Evolutionary conservation across 2,888 invertebrate genomes (phyloP).

Genomic region (Leptogaster cylindrica): DNA sequence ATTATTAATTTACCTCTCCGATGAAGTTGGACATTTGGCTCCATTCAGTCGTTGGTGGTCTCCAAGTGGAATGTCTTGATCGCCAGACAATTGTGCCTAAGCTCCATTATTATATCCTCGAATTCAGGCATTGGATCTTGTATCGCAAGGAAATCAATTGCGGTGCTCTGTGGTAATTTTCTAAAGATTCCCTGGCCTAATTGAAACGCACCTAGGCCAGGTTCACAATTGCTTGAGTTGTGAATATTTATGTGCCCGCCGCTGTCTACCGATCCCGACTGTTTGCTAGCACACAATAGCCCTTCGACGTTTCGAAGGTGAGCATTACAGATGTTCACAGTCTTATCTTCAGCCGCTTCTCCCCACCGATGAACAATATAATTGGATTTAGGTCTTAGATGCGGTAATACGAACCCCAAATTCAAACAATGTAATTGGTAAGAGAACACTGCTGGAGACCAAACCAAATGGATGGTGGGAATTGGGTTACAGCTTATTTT

Average conservation of each 20-base stretch:
- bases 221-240: background rate
- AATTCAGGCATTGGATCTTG: background rate
- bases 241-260: background rate
- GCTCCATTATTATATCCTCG: background rate
- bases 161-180: background rate
- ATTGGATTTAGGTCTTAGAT: conserved; percentile 6
- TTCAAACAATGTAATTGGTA: conserved; percentile 4
- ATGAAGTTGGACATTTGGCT: background rate
- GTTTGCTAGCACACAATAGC: background rate
- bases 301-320: background rate
- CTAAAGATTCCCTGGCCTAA: background rate
- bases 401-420: background rate
- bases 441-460: background rate
- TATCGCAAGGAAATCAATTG: background rate
- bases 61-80: background rate
- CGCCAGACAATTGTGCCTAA: background rate
- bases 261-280: background rate
- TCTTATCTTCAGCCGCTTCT: background rate
- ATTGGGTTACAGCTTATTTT: background rate
- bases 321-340: conserved; percentile 5
- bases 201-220: background rate
- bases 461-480: background rate
- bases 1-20: background rate
- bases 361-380: background rate
- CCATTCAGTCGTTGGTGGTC: background rate